These are phyloP conservation scores for Sitobion miscanthi DNA, from an alignment of 1,140 invertebrate species.

Conservation along the genomic window DNA sequence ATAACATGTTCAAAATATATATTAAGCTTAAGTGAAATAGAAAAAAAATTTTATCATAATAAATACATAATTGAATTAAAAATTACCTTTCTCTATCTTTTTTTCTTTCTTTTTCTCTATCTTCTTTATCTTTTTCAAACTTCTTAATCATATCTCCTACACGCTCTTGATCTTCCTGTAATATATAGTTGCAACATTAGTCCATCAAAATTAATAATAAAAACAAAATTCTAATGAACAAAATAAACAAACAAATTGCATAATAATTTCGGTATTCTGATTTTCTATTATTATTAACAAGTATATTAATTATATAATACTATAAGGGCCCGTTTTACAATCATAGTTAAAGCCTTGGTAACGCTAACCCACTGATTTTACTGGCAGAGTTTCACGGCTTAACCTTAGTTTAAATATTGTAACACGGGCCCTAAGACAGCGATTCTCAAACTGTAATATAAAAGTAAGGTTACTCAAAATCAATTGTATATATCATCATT, in stretches of 20 bases:
- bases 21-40: not conserved
- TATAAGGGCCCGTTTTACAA: not conserved
- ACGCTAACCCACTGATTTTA: too few species aligned
- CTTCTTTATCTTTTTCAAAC: conserved; percentile 66
- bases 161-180: conserved; percentile 76
- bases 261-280: not conserved
- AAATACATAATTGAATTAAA: not conserved
- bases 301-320: not conserved
- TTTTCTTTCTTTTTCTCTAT: conserved; percentile 63
- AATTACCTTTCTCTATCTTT: conserved; percentile 63
- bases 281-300: not conserved
- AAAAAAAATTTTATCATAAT: not conserved
- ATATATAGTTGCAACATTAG: conserved; percentile 53
- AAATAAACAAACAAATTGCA: not conserved
- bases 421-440: not conserved
- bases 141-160: conserved; percentile 69
- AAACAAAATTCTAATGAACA: not conserved
- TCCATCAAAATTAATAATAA: not conserved
- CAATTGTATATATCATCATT: not conserved
- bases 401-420: too few species aligned
- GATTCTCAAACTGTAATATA: not conserved
- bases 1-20: too few species aligned
- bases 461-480: not conserved
- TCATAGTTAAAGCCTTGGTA: too few species aligned
- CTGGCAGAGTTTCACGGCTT: too few species aligned